A percentile compares a stretch with the other conserved stretches of the same genome.
phyloP scores from a whole-genome alignment of 2,113 vertebrate species.

The Cinclus mexicanus region DNA sequence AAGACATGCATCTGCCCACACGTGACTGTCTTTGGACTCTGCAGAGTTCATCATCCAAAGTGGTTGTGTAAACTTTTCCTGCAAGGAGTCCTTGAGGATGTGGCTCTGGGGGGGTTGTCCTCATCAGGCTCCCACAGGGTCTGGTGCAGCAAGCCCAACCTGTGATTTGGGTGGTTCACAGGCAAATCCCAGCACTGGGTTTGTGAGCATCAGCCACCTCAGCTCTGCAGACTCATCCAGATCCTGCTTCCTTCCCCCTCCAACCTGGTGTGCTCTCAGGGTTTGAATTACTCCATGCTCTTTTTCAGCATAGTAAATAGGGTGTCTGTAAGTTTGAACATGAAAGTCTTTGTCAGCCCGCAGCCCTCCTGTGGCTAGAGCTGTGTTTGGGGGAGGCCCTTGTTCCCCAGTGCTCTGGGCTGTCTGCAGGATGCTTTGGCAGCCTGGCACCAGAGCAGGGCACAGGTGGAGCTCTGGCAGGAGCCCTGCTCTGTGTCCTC shows the following conservation, averaged over 20 bases:
- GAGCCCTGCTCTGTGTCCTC: not conserved
- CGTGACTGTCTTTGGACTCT: not conserved
- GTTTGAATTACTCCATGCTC: not conserved
- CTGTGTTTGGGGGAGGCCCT: not conserved
- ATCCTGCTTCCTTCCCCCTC: not conserved
- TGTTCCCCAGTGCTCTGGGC: not conserved
- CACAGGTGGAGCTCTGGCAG: not conserved
- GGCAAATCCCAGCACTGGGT: accelerated
- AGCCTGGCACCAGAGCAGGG: not conserved
- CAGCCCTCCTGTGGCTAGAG: constrained; percentile 17
- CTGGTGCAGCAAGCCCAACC: accelerated
- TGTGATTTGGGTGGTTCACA: accelerated
- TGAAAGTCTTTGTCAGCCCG: constrained; percentile 42
- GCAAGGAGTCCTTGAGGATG: not conserved
- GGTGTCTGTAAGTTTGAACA: constrained; percentile 5
- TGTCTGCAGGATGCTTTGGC: not conserved
- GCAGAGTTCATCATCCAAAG: not conserved
- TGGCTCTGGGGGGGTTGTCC: accelerated
- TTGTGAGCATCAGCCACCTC: not conserved
- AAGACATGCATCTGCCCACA: not conserved
- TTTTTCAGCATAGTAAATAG: constrained; percentile 4
- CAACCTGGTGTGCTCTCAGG: not conserved
- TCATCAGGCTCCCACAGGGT: accelerated
- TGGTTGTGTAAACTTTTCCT: accelerated
- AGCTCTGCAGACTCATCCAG: not conserved